A percentile compares a stretch with the other conserved stretches of the same genome.
phyloP scores from a whole-genome alignment of 1,140 invertebrate species.

The Aphaenogaster floridana region DNA sequence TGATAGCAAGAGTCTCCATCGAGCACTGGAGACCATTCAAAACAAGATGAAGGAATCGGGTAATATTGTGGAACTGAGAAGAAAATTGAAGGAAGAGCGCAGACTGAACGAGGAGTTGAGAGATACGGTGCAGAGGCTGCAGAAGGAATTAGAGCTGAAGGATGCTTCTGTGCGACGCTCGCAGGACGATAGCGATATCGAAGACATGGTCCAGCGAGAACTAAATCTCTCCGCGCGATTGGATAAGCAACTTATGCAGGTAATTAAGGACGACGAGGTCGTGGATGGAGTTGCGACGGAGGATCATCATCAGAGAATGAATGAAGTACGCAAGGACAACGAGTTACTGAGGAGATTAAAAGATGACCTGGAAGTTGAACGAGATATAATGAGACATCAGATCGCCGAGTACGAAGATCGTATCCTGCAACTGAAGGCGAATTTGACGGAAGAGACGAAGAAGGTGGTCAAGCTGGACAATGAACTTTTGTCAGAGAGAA shows the following conservation, averaged over 20 bases:
- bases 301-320: constrained; percentile 75
- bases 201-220: constrained; percentile 89
- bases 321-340: constrained; percentile 82
- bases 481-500: constrained; percentile 80
- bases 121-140: constrained; percentile 82
- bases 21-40: constrained; percentile 86
- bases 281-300: constrained; percentile 72
- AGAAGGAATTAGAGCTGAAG: constrained; percentile 82
- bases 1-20: constrained; percentile 86
- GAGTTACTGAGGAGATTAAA: constrained; percentile 84
- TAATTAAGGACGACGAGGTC: constrained; percentile 85
- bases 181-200: constrained; percentile 85
- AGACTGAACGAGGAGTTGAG: constrained; percentile 81
- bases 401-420: constrained; percentile 83
- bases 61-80: constrained; percentile 83
- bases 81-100: constrained; percentile 83
- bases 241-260: constrained; percentile 88
- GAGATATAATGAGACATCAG: constrained; percentile 81
- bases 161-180: constrained; percentile 33
- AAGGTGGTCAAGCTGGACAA: constrained; percentile 78
- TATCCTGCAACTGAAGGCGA: constrained; percentile 82
- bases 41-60: constrained; percentile 87
- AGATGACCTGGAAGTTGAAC: constrained; percentile 83
- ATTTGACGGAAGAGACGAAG: constrained; percentile 79
- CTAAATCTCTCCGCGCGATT: constrained; percentile 88